Conservation (phyloP, 2,113 vertebrate genomes). For the Merops nubicus region DNA sequence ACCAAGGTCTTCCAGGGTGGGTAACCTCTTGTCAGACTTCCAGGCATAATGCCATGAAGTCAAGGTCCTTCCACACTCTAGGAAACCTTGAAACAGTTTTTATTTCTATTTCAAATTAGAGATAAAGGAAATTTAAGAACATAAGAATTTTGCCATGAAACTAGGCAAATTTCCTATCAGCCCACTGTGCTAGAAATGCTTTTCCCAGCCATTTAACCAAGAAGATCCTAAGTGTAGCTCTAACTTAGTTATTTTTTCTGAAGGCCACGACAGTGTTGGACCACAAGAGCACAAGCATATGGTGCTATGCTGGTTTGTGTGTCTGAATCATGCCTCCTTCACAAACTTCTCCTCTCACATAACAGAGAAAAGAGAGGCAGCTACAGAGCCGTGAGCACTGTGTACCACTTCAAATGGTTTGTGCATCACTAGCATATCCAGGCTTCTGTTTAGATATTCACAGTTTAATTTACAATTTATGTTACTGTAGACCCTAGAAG, state of each 20-base stretch:
- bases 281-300: not conserved
- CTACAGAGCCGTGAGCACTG: not conserved
- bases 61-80: not conserved
- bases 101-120: not conserved
- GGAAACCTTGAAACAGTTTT: not conserved
- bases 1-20: not conserved
- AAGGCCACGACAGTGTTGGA: not conserved
- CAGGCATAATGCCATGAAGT: not conserved
- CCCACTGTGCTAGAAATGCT: not conserved
- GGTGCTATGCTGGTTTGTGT: not conserved
- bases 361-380: not conserved
- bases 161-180: not conserved
- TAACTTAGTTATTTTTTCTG: not conserved
- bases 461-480: not conserved
- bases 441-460: too few species aligned
- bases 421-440: not conserved
- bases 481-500: accelerated
- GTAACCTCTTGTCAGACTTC: not conserved
- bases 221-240: not conserved
- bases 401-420: not conserved
- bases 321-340: not conserved
- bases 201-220: not conserved
- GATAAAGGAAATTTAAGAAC: not conserved
- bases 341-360: not conserved
- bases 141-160: not conserved